Evolutionary conservation across 2,888 invertebrate species (phyloP), one percentile per base, ranked within the genome.

Genomic region (Poecilus cupreus): DNA sequence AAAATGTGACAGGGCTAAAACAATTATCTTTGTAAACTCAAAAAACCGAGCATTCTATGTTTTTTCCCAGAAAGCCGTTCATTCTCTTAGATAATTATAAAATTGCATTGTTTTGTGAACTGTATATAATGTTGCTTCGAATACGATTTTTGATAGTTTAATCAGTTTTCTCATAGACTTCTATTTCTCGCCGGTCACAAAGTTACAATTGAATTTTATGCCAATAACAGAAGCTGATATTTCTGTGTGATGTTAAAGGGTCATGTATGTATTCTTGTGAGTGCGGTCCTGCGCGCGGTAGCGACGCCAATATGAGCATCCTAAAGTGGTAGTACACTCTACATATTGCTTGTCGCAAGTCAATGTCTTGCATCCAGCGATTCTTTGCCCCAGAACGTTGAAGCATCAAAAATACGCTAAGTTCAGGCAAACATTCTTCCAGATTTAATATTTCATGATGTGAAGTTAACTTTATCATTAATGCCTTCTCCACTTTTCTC

Each of bases 401-500:
- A 18, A 2, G 54, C 20, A 22, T 54, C 54, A 54, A 54, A 54
- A 18, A 60, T 22, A 54, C 18, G 18, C 54, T 11, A 54, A 54
- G 22, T 60, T 84, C 24, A 3, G 13, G 85, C 86, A 86, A 43
- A 43, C 43, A 43, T 43, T 43, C 43, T 43, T 51, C 18, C 18
- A 51, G 20, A 60, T 87, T 86, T 86, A 87, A 88, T 87, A 87
- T 87, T 87, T 87, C 86, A 86, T 83, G 84, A 85, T 79, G 79
- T 72, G 74, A 87, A 87, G 85, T 87, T 87, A 86, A 86, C 86
- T 87, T 86, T 84, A 84, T 85, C 87, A 86, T 88, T 88, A 88
- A 87, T 87, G 87, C 86, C 86, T 85, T 80, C 85, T 85, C 85
- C 85, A 87, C 87, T 87, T 88, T 87, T 87, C 88, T 87, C 86